These are phyloP conservation scores for Bovichtus diacanthus DNA, from an alignment of 2,797 vertebrate species.

Conservation along the genomic window DNA sequence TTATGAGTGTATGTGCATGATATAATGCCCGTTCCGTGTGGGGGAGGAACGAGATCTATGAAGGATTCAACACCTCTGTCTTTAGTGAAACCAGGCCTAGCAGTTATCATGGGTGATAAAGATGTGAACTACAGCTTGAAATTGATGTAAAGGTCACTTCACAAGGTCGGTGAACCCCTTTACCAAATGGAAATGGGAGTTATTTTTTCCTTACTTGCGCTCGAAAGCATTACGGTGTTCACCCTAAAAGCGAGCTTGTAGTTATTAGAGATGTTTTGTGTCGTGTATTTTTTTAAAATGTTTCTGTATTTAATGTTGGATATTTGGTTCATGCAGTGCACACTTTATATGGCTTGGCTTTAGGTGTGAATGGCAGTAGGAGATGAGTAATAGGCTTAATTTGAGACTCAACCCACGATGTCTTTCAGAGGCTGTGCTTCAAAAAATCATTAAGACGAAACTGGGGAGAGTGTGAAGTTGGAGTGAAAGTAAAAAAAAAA, in stretches of 20 bases:
- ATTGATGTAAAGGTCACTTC: slow-evolving; percentile 79
- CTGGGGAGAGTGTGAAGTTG: slow-evolving; percentile 54
- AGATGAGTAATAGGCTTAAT: slow-evolving; percentile 65
- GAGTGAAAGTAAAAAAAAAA: slow-evolving; percentile 71
- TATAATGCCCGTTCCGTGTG: slow-evolving; percentile 13
- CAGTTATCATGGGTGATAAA: slow-evolving; percentile 75
- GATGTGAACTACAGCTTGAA: slow-evolving; percentile 78
- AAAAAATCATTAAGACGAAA: slow-evolving; percentile 57
- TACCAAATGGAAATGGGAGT: slow-evolving; percentile 32
- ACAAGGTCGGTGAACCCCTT: slow-evolving; percentile 39
- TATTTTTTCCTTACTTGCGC: slow-evolving; percentile 22
- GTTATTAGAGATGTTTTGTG: slow-evolving; percentile 22
- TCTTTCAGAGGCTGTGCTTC: slow-evolving; percentile 42
- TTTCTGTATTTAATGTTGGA: slow-evolving; percentile 28
- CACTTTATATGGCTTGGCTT: slow-evolving; percentile 30
- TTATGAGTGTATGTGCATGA: slow-evolving; percentile 11
- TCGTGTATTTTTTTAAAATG: slow-evolving; percentile 35
- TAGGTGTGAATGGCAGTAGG: slow-evolving; percentile 37
- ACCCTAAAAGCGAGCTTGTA: slow-evolving; percentile 24
- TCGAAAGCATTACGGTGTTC: slow-evolving; percentile 36
- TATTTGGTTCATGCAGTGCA: slow-evolving; percentile 11
- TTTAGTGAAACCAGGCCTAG: slow-evolving; percentile 76
- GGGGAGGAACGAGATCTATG: slow-evolving; percentile 20
- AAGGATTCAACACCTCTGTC: slow-evolving; percentile 52
- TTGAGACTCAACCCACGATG: slow-evolving; percentile 47